phyloP scores from a whole-genome alignment of 2,113 vertebrate genomes.

The Leptocoma aspasia region DNA sequence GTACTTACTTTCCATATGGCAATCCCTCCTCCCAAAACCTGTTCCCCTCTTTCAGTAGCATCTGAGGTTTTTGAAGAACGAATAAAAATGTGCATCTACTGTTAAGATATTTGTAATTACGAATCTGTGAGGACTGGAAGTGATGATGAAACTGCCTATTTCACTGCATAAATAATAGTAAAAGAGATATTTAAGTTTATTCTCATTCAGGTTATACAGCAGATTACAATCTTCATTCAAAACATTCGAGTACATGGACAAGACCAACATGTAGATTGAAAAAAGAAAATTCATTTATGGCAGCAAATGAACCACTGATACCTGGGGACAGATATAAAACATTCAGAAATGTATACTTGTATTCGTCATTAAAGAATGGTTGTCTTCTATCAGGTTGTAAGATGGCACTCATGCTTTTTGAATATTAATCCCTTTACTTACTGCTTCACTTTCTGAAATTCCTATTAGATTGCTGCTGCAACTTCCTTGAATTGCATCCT shows the following conservation, averaged over 20 bases:
- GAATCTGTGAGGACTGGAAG: not conserved
- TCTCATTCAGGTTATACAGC: not conserved
- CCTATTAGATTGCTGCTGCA: not conserved
- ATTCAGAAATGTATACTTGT: not conserved
- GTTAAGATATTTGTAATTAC: not conserved
- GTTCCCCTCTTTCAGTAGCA: not conserved
- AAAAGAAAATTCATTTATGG: not conserved
- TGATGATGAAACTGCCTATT: not conserved
- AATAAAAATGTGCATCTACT: not conserved
- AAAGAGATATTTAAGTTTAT: not conserved
- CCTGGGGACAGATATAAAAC: not conserved
- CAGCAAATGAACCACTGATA: not conserved
- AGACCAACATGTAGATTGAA: not conserved
- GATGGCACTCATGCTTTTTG: not conserved
- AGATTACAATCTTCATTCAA: not conserved
- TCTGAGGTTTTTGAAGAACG: not conserved
- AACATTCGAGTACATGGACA: not conserved
- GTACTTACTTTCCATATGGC: conserved; percentile 27
- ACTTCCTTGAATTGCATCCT: not conserved
- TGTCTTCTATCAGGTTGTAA: not conserved
- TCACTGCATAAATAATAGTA: not conserved
- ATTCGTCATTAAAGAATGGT: not conserved
- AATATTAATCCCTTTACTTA: not conserved
- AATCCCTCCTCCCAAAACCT: not conserved
- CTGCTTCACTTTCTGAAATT: not conserved